Percentiles rank a stretch among this genome's conserved stretches.
Conservation (phyloP, 2,888 invertebrate species). For the Iphiclides podalirius region DNA sequence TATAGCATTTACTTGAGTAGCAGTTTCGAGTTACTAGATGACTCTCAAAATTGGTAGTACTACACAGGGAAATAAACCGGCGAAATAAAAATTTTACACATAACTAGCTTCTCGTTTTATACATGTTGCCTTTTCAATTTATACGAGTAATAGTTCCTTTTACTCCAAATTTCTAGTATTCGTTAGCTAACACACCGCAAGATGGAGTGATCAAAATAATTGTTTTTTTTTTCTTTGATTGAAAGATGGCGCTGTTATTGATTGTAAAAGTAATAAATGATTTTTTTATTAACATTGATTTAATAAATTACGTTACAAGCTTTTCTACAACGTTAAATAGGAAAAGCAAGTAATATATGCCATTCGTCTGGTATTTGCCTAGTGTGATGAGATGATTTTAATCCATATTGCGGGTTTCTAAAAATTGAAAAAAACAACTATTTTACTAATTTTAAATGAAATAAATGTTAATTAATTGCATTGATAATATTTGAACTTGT, state of each 20-base stretch:
- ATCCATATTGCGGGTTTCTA: too few relatives aligned
- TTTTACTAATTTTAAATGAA: slow-evolving; percentile 8
- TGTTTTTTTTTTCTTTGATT: too few relatives aligned
- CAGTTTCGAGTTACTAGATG: slow-evolving; percentile 18
- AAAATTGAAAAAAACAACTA: too few relatives aligned
- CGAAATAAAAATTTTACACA: slow-evolving; percentile 37
- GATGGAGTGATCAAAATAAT: slow-evolving; percentile 5
- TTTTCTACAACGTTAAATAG: too few relatives aligned
- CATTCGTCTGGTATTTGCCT: too few relatives aligned
- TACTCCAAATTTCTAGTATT: neutral
- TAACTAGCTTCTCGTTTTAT: too few relatives aligned
- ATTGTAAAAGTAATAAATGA: neutral
- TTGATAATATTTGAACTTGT: too few relatives aligned
- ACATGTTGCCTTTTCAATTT: slow-evolving; percentile 16
- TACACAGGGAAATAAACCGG: slow-evolving; percentile 37
- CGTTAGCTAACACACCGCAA: neutral
- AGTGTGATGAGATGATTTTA: too few relatives aligned
- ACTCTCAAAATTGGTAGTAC: slow-evolving; percentile 38
- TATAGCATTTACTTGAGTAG: neutral
- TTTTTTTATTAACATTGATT: too few relatives aligned
- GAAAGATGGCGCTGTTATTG: slow-evolving; percentile 27
- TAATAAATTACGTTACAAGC: too few relatives aligned
- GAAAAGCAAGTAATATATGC: too few relatives aligned
- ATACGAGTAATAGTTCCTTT: slow-evolving; percentile 3
- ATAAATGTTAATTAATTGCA: too few relatives aligned